Conservation (phyloP, 2,888 invertebrate genomes). For the Scrobipalpa costella region DNA sequence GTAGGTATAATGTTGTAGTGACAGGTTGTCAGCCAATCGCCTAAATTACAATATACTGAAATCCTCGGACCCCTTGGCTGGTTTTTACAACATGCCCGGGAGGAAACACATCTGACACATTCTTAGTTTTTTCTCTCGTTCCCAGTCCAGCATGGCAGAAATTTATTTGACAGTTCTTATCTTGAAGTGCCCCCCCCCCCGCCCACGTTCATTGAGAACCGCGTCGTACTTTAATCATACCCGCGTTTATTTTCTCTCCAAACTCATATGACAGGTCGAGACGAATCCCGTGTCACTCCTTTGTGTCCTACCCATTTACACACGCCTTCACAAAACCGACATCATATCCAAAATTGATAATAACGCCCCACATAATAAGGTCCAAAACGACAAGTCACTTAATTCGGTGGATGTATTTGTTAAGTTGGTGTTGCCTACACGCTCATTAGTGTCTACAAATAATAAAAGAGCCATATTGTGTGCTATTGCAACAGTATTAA, state of each 20-base stretch:
- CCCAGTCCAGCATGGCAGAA: too few species aligned
- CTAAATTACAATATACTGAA: too few species aligned
- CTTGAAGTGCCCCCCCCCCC: too few species aligned
- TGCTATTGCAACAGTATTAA: conserved; percentile 74
- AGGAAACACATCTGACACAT: too few species aligned
- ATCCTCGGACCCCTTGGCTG: too few species aligned
- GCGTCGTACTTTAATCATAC: conserved; percentile 26
- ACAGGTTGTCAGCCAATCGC: too few species aligned
- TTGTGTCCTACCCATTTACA: conserved; percentile 43
- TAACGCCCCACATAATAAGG: conserved; percentile 38
- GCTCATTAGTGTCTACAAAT: conserved; percentile 75
- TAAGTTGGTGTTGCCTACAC: conserved; percentile 63
- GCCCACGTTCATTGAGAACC: too few species aligned
- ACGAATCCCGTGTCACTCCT: conserved; percentile 72
- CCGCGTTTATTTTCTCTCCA: conserved; percentile 75
- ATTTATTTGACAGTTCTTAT: too few species aligned
- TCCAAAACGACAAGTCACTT: conserved; percentile 36
- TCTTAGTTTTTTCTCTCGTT: too few species aligned
- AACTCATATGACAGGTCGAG: conserved; percentile 68
- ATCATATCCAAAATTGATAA: conserved; percentile 25
- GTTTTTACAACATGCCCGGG: too few species aligned
- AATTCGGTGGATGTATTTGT: conserved; percentile 28
- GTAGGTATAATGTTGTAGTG: too few species aligned
- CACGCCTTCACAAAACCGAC: conserved; percentile 41
- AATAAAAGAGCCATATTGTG: conserved; percentile 59